A percentile compares a stretch with the other conserved stretches of the same genome.
phyloP scores from a whole-genome alignment of 2,113 vertebrate genomes.

The Hucho hucho region DNA sequence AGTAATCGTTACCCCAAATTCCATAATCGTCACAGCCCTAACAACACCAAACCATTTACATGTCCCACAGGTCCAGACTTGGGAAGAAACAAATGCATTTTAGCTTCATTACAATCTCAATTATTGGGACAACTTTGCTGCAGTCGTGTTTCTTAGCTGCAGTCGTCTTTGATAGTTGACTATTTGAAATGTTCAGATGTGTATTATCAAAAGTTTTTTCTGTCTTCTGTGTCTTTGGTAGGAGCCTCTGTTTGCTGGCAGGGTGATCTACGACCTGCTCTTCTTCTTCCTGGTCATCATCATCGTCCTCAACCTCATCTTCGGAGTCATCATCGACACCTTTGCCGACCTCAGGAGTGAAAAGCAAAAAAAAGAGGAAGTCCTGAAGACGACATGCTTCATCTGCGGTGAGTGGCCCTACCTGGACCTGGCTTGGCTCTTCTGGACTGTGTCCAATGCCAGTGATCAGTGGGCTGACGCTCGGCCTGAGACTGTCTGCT shows the following conservation, averaged over 20 bases:
- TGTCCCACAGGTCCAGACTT: too few relatives aligned
- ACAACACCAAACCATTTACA: not conserved
- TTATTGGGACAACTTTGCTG: not conserved
- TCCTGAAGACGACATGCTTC: conserved; percentile 96
- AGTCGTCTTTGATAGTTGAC: not conserved
- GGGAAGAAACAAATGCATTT: too few relatives aligned
- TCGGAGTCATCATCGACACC: conserved; percentile 98
- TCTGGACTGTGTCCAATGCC: not conserved
- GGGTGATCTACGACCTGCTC: conserved; percentile 95
- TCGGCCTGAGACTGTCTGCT: too few relatives aligned
- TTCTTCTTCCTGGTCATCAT: conserved; percentile 99
- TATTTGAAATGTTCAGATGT: not conserved
- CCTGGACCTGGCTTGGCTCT: too few relatives aligned
- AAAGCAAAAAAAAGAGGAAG: conserved; percentile 98
- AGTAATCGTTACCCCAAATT: too few relatives aligned
- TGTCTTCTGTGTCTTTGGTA: conserved; percentile 51
- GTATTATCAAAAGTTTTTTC: not conserved
- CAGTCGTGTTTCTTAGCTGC: not conserved
- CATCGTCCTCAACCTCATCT: conserved; percentile 98
- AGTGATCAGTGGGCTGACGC: too few relatives aligned
- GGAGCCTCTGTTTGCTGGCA: conserved; percentile 95
- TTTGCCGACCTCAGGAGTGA: conserved; percentile 97
- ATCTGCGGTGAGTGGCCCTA: conserved; percentile 84
- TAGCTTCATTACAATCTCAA: too few relatives aligned
- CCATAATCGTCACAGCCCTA: too few relatives aligned